phyloP scores from a whole-genome alignment of 2,888 invertebrate species.

The Noctua pronuba region DNA sequence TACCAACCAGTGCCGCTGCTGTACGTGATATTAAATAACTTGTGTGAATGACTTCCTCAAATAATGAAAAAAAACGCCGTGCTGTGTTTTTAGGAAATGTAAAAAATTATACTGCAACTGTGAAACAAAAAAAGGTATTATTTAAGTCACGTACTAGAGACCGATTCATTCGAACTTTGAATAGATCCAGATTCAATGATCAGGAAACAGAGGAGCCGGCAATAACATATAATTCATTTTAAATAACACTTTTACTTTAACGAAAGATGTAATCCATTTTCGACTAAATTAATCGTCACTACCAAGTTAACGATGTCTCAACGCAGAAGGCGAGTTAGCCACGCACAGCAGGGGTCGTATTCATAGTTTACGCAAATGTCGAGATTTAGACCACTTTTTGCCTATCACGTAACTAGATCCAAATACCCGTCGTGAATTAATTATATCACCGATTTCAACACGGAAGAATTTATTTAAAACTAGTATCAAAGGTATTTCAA shows the following conservation, averaged over 20 bases:
- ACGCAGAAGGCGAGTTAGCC: slow-evolving; percentile 14
- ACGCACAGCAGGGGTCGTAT: slow-evolving; percentile 36
- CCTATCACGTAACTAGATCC: slow-evolving; percentile 3
- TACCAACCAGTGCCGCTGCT: no score
- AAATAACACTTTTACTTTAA: not conserved
- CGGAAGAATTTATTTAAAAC: not conserved
- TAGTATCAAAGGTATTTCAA: not conserved
- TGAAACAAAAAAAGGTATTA: no score
- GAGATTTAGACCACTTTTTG: slow-evolving; percentile 19
- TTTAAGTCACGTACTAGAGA: no score
- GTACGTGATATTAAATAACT: no score
- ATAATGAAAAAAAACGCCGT: no score
- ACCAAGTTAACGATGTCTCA: slow-evolving; percentile 1
- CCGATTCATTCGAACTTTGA: not conserved
- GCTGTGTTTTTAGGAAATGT: no score
- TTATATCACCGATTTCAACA: slow-evolving; percentile 21
- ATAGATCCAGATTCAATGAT: not conserved
- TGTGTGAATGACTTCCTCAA: no score
- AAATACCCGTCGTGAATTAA: slow-evolving; percentile 16
- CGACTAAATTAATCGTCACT: slow-evolving; percentile 2
- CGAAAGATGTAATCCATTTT: not conserved
- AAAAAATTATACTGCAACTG: no score
- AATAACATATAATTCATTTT: not conserved
- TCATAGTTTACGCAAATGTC: slow-evolving; percentile 51
- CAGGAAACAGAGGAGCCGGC: not conserved